Evolutionary conservation across 2,888 invertebrate genomes (phyloP), one percentile per base, ranked within the genome.

Genomic region (Thumatha senex): DNA sequence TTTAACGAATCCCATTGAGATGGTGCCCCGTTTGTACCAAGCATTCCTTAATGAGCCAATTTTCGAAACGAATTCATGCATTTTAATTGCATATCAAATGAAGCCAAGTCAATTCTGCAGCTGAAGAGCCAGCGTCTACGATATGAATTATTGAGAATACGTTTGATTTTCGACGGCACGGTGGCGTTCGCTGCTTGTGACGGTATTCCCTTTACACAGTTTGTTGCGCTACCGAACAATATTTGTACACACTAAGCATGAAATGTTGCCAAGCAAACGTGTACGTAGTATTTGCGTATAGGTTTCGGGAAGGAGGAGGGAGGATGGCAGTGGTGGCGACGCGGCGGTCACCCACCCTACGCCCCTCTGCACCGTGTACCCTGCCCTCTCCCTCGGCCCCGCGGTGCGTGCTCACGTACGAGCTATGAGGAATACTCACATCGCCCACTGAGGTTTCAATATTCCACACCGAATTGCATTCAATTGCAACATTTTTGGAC

Each of bases 161-260:
- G 77, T 84, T 84, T 76, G 75, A 78, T 73, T 72, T 79, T 76
- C 79, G 70, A 75, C 76, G 74, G 69, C 73, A 75, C 73, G 31
- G 31, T 5, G 65, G 70, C 71, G 29, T 36, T 41, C 41, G 47
- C 75, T 71, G 76, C 76, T 78, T 78, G 76, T 80, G 84, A 82
- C 81, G 82, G 80, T 82, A 85, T 89, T 87, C 86, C 82, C 85
- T 87, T 85, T 85, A 82, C 84, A 77, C 80, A 82, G 85, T 86
- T 86, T 82, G 84, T 84, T 84, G 80, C 83, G 74, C 78, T 72
- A 74, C 83, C 83, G 80, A 84, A 86, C 88, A 87, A 87, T 89
- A 90, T 89, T 90, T 90, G 89, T 89, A 87, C 85, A 89, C 86
- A 85, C 86, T 91, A 90, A 91, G 90, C 87, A 89, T 90, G 90